Percentiles rank a stretch among this genome's conserved stretches.
These are phyloP conservation scores for Frankliniella fusca DNA, from an alignment of 2,888 invertebrate species.

Conservation along the genomic window DNA sequence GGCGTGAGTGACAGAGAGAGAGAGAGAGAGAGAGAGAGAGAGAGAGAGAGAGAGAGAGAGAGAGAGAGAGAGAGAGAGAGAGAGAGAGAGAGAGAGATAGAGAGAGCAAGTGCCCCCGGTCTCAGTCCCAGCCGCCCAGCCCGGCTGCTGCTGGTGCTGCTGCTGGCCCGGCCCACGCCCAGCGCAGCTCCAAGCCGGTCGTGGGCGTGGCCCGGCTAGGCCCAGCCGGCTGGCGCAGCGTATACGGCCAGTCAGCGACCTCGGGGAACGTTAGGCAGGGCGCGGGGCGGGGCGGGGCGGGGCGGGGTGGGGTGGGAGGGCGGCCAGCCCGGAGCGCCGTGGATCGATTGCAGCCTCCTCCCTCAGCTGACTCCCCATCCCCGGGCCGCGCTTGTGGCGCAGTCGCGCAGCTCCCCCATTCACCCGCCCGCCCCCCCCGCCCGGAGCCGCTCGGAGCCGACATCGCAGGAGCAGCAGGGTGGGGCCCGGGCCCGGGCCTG, in stretches of 20 bases:
- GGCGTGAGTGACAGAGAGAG: constrained; percentile 16
- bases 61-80: constrained; percentile 28
- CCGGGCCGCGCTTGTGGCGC: neutral
- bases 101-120: neutral
- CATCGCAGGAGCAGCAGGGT: neutral
- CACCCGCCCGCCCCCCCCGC: constrained; percentile 37
- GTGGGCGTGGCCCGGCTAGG: neutral
- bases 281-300: constrained; percentile 32
- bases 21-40: constrained; percentile 32
- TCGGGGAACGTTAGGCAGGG: constrained; percentile 14
- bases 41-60: constrained; percentile 28
- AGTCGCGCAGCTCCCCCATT: constrained; percentile 2
- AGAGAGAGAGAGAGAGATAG: neutral
- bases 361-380: neutral
- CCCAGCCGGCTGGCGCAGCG: neutral
- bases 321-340: neutral
- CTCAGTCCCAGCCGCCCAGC: neutral
- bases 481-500: neutral
- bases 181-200: too few species aligned
- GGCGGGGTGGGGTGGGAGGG: neutral
- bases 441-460: constrained; percentile 34
- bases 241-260: neutral
- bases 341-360: neutral
- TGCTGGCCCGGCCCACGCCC: neutral
- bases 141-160: neutral